Conservation (phyloP, 2,113 vertebrate genomes). For the Microcebus lehilahytsara region DNA sequence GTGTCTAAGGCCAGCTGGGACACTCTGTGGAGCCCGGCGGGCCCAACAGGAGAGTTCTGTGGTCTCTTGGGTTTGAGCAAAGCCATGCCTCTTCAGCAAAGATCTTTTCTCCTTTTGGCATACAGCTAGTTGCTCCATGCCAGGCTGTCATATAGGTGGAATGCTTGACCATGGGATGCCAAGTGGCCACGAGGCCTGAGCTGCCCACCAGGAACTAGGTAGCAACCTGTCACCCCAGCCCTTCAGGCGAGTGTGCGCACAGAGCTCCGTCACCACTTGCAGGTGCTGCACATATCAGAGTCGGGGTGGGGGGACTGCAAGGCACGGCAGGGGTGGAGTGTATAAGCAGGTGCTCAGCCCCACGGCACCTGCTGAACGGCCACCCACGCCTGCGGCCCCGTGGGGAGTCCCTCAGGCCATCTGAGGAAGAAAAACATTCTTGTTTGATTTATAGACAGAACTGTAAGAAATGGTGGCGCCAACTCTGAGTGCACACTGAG, state of each 20-base stretch:
- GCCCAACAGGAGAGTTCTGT: accelerated
- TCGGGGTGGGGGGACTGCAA: not conserved
- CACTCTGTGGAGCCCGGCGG: not conserved
- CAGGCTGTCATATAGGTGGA: not conserved
- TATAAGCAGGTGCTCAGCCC: not conserved
- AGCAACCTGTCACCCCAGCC: not conserved
- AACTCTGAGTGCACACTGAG: too few species aligned
- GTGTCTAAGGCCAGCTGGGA: not conserved
- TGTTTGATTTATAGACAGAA: not conserved
- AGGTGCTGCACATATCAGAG: not conserved
- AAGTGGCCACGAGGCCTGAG: not conserved
- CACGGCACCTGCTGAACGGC: accelerated
- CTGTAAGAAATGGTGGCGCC: not conserved
- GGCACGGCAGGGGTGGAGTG: not conserved
- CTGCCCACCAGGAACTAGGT: too few species aligned
- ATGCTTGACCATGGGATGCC: accelerated
- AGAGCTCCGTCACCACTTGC: accelerated
- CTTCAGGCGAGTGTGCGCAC: not conserved
- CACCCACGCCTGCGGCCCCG: accelerated
- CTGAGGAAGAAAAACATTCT: not conserved
- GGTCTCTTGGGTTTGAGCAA: not conserved
- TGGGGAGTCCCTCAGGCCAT: not conserved
- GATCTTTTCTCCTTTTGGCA: not conserved
- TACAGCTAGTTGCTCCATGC: too few species aligned
- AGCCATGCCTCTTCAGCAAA: not conserved